Base-by-base conservation (phyloP, 2,113 vertebrate species). In the Alligator mississippiensis region DNA sequence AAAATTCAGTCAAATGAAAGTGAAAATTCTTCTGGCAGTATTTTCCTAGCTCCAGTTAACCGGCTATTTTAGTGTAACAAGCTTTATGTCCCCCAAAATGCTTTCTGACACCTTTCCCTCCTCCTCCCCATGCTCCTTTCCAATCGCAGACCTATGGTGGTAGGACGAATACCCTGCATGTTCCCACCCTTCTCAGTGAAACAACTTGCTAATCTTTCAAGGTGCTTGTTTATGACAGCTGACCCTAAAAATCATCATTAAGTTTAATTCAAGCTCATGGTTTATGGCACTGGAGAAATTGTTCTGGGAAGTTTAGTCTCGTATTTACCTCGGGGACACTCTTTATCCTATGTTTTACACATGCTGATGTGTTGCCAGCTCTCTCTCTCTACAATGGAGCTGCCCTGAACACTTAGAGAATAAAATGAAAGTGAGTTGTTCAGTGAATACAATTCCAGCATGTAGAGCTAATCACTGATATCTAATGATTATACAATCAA, bases 241-340 rank as follows among this genome's bases (percentile, higher is more conserved):
- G 93, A 94, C 90, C 94, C 94, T 77, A 84, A 78, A 97, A 93
- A 34, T 72, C 34, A 38, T 22, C 24, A 19, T 93, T 59, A 76
- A 77, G 89, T 18, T 93, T 93, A 94, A 96, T 96, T 94, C 82
- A 88, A 89, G 80, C 80, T 93, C 93, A 94, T 94, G 82, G 86
- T 86, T 96, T 95, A 92, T 62, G 59, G 72, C 57, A 54, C 59
- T 94, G 83, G 85, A 92, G 93, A 87, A 90, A 80, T 89, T 88
- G 76, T 66, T 88, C 34, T 80, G 84, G 72, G 30, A 85, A 92
- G 92, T 95, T 93, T 58, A 72, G 87, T n/a, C 80, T 94, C 94
- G 92, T 88, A 85, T 64, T 96, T 92, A 96, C 90, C 76, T 93
- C 75, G 0, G 1, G 80, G 75, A 82, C 70, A 57, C 60, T 90